Percentiles rank a stretch among this genome's conserved stretches.
Conservation (phyloP, 2,797 vertebrate genomes). For the Pempheris klunzingeri region DNA sequence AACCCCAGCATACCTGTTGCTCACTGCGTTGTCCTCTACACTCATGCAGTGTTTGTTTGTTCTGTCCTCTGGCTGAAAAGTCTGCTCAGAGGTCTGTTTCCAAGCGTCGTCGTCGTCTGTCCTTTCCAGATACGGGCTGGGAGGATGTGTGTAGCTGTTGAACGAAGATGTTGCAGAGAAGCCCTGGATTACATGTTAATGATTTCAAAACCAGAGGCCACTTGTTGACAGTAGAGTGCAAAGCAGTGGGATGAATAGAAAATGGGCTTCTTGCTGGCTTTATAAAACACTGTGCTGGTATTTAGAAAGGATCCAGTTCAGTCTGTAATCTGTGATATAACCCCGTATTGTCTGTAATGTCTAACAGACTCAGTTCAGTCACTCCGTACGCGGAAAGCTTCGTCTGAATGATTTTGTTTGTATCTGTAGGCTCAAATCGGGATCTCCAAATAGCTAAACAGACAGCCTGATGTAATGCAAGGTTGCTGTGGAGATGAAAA, state of each 20-base stretch:
- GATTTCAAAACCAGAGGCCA: background rate
- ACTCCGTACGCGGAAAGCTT: background rate
- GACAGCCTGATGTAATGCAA: constrained; percentile 1
- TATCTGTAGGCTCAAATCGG: background rate
- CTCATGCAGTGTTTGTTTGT: background rate
- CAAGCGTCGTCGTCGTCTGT: background rate
- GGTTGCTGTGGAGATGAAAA: background rate
- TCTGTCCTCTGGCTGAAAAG: background rate
- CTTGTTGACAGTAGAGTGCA: constrained; percentile 26
- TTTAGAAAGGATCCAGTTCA: background rate
- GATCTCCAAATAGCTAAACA: background rate
- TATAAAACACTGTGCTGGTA: background rate
- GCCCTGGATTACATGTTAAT: background rate
- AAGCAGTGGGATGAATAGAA: constrained; percentile 10
- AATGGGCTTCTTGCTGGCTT: background rate
- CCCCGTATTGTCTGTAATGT: background rate
- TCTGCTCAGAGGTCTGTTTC: background rate
- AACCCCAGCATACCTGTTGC: background rate
- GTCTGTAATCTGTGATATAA: background rate
- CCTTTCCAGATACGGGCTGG: background rate
- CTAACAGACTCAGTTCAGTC: background rate
- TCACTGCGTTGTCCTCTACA: background rate
- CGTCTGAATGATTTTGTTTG: background rate
- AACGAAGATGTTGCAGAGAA: background rate
- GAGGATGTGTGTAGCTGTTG: background rate